phyloP scores from a whole-genome alignment of 1,140 invertebrate genomes.

The Mylabris phalerata region DNA sequence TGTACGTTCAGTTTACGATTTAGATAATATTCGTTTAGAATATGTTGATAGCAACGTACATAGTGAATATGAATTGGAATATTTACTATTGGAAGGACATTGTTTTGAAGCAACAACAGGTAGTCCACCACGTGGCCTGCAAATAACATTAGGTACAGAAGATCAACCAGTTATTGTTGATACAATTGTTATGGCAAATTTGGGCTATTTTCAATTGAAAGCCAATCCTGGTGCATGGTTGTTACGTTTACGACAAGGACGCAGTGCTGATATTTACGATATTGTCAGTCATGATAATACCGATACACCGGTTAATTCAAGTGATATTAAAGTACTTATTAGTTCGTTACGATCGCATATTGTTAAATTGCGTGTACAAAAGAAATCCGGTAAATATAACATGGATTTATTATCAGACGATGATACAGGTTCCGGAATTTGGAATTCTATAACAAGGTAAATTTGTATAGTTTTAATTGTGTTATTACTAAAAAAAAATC shows the following conservation, averaged over 20 bases:
- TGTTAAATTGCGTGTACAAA: constrained; percentile 82
- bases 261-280: constrained; percentile 91
- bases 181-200: constrained; percentile 99
- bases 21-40: constrained; percentile 94
- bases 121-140: constrained; percentile 91
- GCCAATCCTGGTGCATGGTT: constrained; percentile 96
- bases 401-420: constrained; percentile 81
- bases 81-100: constrained; percentile 89
- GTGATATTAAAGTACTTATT: constrained; percentile 77
- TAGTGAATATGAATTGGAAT: constrained; percentile 88
- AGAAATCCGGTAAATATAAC: constrained; percentile 79
- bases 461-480: constrained; percentile 1
- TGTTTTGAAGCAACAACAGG: constrained; percentile 90
- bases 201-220: constrained; percentile 96
- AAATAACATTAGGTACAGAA: constrained; percentile 89
- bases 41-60: constrained; percentile 72
- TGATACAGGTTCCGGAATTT: constrained; percentile 67
- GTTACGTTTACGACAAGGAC: constrained; percentile 77
- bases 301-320: constrained; percentile 59
- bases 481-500: constrained; percentile 6
- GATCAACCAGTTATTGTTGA: constrained; percentile 73
- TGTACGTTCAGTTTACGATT: constrained; percentile 88
- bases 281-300: constrained; percentile 72
- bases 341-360: constrained; percentile 86
- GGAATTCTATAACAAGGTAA: constrained; percentile 91